A percentile compares a stretch with the other conserved stretches of the same genome.
Conservation (phyloP, 2,888 invertebrate genomes). For the Hirtodrosophila alboralis region DNA sequence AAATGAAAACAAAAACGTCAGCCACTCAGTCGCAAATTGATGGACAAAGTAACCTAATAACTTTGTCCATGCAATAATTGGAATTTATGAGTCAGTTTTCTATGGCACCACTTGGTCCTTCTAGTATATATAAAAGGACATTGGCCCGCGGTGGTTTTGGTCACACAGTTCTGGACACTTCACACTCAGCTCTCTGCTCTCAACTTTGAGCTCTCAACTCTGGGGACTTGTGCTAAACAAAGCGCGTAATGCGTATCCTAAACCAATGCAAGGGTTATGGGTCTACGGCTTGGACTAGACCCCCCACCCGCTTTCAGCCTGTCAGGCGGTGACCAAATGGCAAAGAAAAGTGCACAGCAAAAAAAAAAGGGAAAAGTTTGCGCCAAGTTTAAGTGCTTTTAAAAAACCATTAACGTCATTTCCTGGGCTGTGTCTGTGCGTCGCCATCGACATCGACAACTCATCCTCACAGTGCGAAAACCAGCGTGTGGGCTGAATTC, state of each 20-base stretch:
- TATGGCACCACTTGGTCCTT: constrained; percentile 15
- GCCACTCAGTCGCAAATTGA: constrained; percentile 55
- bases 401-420: constrained; percentile 77
- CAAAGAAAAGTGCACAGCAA: constrained; percentile 34
- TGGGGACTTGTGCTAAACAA: constrained; percentile 56
- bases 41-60: constrained; percentile 68
- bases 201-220: constrained; percentile 1
- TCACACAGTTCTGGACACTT: constrained; percentile 14
- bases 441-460: constrained; percentile 4
- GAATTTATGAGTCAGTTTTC: constrained; percentile 68
- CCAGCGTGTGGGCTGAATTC: constrained; percentile 8
- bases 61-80: constrained; percentile 73
- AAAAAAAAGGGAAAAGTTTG: constrained; percentile 43
- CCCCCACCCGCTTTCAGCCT: constrained; percentile 7
- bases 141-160: constrained; percentile 19
- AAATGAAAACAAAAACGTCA: constrained; percentile 71
- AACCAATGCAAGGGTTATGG: constrained; percentile 61
- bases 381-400: constrained; percentile 77
- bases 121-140: constrained; percentile 29
- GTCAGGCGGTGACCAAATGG: constrained; percentile 21
- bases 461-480: constrained; percentile 1
- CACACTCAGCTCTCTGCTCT: constrained; percentile 3
- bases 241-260: constrained; percentile 59
- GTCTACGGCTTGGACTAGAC: constrained; percentile 9
- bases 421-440: constrained; percentile 57